Base-by-base conservation (phyloP, 2,888 invertebrate species). In the Drosophila algonquin region DNA sequence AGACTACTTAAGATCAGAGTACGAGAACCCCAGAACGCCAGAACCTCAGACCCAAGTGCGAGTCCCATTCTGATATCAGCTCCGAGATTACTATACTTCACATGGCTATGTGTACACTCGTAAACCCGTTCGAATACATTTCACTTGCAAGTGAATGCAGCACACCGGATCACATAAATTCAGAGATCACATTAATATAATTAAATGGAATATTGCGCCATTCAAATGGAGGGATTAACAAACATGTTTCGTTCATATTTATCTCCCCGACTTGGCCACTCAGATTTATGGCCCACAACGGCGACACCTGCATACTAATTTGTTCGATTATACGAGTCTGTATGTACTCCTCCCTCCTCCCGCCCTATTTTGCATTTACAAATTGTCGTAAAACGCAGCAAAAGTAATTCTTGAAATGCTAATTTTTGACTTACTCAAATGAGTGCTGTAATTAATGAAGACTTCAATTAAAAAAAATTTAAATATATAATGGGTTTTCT, bases 201-300 rank as follows among this genome's bases (percentile, higher is more conserved):
- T 76, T 72, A 63, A 83, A 74, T 62, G 48, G 68, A 76, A 60
- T 63, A 58, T 54, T 55, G 54, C 47, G 56, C 45, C 62, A 56
- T 62, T 73, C 53, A 69, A 71, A 58, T 70, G 60, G 47, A 48
- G 55, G 62, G 65, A 63, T 72, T 58, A 57, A 47, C 30, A 68
- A 82, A 79, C 88, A 73, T 80, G 86, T 82, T 79, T 64, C 57
- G 62, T 62, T 50, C 55, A 48, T 85, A 82, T 87, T 68, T 73
- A 73, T 69, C 53, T 73, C 16, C 27, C 52, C 44, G 47, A 32
- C 52, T 32, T 48, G 46, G 35, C 52, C 63, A 48, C 40, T 63
- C 53, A 52, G 81, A 78, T 73, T 68, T 83, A 80, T 64, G 52
- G 53, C 12, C 18, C 44, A 71, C 50, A 60, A 32, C 69, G 57